Evolutionary conservation across 2,113 vertebrate species (phyloP).

Genomic region (Platysteira castanea): DNA sequence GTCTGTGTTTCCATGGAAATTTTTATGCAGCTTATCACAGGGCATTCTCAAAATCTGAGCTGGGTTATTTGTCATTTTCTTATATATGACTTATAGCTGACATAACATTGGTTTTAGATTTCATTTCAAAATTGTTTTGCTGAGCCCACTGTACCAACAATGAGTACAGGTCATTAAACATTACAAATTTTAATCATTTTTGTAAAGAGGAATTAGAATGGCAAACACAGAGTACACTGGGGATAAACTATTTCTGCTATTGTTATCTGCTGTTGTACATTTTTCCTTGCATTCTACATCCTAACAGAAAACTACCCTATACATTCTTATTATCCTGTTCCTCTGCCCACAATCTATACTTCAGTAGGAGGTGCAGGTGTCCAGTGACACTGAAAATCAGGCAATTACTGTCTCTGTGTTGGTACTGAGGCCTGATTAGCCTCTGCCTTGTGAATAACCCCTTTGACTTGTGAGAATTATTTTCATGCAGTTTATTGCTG

Average conservation of each 20-base stretch:
- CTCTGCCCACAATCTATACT: not conserved
- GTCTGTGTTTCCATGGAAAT: conserved; percentile 38
- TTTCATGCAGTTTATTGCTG: conserved; percentile 21
- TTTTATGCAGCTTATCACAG: not conserved
- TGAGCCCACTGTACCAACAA: not conserved
- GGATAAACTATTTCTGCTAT: not conserved
- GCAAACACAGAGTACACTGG: not conserved
- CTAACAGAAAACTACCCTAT: not conserved
- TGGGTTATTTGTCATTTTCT: not conserved
- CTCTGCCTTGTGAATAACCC: conserved; percentile 8
- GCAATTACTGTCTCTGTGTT: conserved; percentile 28
- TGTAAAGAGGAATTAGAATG: not conserved
- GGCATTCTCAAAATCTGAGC: conserved; percentile 3
- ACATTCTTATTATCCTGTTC: not conserved
- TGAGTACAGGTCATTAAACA: not conserved
- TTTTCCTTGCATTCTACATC: not conserved
- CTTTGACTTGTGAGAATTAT: conserved; percentile 30
- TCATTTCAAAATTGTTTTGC: not conserved
- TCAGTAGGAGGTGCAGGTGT: not conserved
- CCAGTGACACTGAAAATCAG: conserved; percentile 34
- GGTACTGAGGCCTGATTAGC: conserved; percentile 27
- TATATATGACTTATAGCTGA: not conserved
- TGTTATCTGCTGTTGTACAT: not conserved
- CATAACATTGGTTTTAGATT: not conserved
- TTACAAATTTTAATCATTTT: not conserved